These are phyloP conservation scores for Pocillopora verrucosa DNA, from an alignment of 64 coral and sea anemone genomes.

Conservation along the genomic window DNA sequence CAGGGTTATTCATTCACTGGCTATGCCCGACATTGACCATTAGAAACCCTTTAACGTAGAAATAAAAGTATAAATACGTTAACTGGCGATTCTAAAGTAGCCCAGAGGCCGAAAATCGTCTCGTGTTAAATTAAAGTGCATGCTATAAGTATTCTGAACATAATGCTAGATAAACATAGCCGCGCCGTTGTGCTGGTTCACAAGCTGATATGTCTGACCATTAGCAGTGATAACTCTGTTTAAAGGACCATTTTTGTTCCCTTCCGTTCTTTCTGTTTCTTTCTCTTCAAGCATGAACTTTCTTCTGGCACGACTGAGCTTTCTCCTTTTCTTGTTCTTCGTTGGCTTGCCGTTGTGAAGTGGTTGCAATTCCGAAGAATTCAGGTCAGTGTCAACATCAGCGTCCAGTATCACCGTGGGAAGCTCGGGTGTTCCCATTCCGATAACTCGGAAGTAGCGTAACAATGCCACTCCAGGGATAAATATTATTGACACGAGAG, in stretches of 20 bases:
- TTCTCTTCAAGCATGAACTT: slow-evolving; percentile 39
- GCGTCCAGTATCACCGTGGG: slow-evolving; percentile 48
- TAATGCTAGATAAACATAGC: slow-evolving; percentile 34
- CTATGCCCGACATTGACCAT: no score
- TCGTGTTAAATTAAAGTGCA: background rate
- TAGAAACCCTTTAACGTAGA: background rate
- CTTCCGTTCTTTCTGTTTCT: slow-evolving; percentile 9
- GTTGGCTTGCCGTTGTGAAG: slow-evolving; percentile 24
- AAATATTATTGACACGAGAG: slow-evolving; percentile 83
- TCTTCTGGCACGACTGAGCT: slow-evolving; percentile 30
- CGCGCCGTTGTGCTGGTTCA: slow-evolving; percentile 65
- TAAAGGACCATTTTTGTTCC: slow-evolving; percentile 61
- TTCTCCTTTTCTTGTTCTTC: slow-evolving; percentile 42
- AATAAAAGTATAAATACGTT: background rate
- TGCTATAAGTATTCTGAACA: background rate
- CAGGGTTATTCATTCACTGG: no score
- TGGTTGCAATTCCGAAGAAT: slow-evolving; percentile 44
- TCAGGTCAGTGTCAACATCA: background rate
- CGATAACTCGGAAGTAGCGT: slow-evolving; percentile 78
- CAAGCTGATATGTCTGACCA: slow-evolving; percentile 62
- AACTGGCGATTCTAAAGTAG: background rate
- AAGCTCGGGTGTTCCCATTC: slow-evolving; percentile 48
- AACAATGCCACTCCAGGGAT: slow-evolving; percentile 84
- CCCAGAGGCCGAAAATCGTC: background rate
- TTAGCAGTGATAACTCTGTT: slow-evolving; percentile 35